A percentile compares a stretch with the other conserved stretches of the same genome.
Evolutionary conservation across 2,888 invertebrate species (phyloP).

Genomic region (Noctua janthe): DNA sequence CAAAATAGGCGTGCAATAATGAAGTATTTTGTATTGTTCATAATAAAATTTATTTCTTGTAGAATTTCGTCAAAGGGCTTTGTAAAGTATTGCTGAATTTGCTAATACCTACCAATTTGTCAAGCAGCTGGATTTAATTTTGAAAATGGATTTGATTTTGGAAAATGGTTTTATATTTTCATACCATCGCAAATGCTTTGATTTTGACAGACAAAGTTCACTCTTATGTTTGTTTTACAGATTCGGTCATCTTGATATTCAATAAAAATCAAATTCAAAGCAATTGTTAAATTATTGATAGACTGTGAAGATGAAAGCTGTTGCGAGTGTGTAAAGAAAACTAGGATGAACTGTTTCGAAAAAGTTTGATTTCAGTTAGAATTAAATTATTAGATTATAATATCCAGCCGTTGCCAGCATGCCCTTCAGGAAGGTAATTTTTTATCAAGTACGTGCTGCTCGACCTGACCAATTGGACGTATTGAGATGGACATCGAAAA

Average conservation of each 20-base stretch:
- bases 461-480: constrained; percentile 7
- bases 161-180: not conserved
- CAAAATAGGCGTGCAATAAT: constrained; percentile 33
- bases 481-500: constrained; percentile 19
- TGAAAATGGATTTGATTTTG: not conserved
- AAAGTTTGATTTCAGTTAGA: constrained; percentile 4
- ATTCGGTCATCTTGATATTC: not conserved
- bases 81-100: not conserved
- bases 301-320: constrained; percentile 20
- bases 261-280: not conserved
- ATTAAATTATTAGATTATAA: constrained; percentile 17
- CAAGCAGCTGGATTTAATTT: not conserved
- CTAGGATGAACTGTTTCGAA: constrained; percentile 7
- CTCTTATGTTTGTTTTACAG: not conserved
- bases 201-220: not conserved
- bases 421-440: not conserved
- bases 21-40: constrained; percentile 11
- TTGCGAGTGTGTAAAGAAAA: not conserved
- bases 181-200: constrained; percentile 15
- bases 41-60: not conserved
- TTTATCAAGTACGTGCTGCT: not conserved
- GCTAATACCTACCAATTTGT: not conserved
- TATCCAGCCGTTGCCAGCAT: not conserved
- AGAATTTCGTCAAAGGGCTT: not conserved
- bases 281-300: not conserved